Conservation (phyloP, 1,140 invertebrate genomes). For the Bombus pyrosoma region DNA sequence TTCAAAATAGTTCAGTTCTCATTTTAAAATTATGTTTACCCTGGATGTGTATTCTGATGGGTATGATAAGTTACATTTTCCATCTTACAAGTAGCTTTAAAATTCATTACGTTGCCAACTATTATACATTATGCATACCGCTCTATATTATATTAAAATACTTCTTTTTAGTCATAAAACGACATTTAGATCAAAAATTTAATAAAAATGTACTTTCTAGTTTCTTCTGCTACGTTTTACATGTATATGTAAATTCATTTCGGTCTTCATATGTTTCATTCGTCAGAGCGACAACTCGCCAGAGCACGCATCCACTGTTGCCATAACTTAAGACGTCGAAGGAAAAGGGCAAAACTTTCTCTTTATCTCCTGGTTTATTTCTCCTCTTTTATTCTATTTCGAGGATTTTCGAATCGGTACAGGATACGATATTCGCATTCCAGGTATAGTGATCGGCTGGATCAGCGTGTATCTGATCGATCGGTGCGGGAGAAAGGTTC, state of each 20-base stretch:
- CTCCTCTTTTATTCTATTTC: not conserved
- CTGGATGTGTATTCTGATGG: not conserved
- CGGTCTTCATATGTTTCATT: no score
- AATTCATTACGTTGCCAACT: not conserved
- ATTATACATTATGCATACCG: no score
- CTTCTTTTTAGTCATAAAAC: no score
- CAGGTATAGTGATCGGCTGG: conserved; percentile 54
- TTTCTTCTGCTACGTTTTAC: no score
- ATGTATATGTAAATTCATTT: no score
- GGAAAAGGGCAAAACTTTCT: not conserved
- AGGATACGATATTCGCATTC: not conserved
- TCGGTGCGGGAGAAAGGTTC: conserved; percentile 86
- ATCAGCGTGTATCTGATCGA: conserved; percentile 84
- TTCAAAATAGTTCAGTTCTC: not conserved
- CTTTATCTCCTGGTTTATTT: not conserved
- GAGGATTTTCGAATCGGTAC: not conserved
- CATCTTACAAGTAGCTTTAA: not conserved
- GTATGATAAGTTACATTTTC: not conserved
- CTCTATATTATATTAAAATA: no score
- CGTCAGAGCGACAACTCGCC: not conserved
- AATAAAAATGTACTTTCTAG: no score
- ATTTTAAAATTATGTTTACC: not conserved
- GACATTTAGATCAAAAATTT: no score
- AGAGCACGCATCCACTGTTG: not conserved
- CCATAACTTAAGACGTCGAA: not conserved